Conservation (phyloP, 2,113 vertebrate species). For the Xiphorhynchus elegans region DNA sequence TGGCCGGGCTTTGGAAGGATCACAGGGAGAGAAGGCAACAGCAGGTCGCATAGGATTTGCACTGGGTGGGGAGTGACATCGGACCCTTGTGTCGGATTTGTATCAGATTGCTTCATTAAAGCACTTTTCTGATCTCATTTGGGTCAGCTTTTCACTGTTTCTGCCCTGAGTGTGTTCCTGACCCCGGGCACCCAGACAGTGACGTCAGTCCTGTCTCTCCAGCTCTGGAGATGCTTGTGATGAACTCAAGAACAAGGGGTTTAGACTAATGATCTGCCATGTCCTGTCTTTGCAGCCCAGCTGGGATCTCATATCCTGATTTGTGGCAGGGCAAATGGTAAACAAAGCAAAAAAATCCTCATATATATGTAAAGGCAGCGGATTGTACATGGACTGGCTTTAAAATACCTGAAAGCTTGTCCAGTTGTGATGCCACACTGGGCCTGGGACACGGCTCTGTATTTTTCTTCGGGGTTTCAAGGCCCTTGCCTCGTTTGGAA, state of each 20-base stretch:
- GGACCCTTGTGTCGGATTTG: not conserved
- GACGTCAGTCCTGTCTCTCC: not conserved
- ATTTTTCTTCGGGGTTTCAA: not conserved
- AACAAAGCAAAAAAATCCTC: not conserved
- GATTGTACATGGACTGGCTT: not conserved
- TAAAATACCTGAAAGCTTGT: not conserved
- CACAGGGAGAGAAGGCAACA: rapidly evolving
- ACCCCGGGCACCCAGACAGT: not conserved
- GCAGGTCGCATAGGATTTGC: not conserved
- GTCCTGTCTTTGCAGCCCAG: not conserved
- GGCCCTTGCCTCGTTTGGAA: rapidly evolving
- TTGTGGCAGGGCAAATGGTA: not conserved
- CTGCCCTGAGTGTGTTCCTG: rapidly evolving
- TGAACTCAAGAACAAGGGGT: not conserved
- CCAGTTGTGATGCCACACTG: not conserved
- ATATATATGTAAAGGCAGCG: rapidly evolving
- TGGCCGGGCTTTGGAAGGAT: not conserved
- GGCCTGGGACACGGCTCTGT: not conserved
- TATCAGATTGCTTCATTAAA: not conserved
- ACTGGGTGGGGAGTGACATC: rapidly evolving
- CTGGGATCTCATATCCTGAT: rapidly evolving
- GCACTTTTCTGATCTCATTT: rapidly evolving
- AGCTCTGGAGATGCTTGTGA: not conserved
- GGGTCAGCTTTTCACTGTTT: not conserved
- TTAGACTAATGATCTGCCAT: not conserved